Percentiles rank a stretch among this genome's conserved stretches.
Evolutionary conservation across 2,113 vertebrate species (phyloP).

Genomic region (Rutilus rutilus): DNA sequence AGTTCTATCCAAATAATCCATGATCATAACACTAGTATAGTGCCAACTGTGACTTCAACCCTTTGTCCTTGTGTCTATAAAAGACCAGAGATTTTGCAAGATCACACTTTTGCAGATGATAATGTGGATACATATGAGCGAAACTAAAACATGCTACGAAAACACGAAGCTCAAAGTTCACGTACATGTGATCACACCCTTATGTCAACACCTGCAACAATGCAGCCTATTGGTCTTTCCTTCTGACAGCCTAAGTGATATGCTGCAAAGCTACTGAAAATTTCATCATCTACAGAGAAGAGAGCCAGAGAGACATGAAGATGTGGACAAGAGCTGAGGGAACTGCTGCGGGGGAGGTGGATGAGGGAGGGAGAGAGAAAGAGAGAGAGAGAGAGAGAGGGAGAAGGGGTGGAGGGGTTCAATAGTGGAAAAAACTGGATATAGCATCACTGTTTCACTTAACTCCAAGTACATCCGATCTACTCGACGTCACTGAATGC

Average conservation of each 20-base stretch:
- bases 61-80: background rate
- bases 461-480: conserved; percentile 35
- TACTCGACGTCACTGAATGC: conserved; percentile 32
- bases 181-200: conserved; percentile 11
- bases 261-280: conserved; percentile 66
- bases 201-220: conserved; percentile 25
- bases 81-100: background rate
- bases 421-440: conserved; percentile 38
- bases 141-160: background rate
- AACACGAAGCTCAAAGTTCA: background rate
- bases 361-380: background rate
- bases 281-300: conserved; percentile 59
- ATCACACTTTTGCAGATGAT: background rate
- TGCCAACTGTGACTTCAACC: background rate
- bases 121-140: background rate
- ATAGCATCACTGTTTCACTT: conserved; percentile 41
- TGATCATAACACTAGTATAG: background rate
- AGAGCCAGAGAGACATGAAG: conserved; percentile 40
- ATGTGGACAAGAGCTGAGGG: conserved; percentile 39
- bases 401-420: background rate
- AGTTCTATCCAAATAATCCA: background rate
- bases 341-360: background rate
- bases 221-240: conserved; percentile 30
- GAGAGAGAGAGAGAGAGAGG: background rate
- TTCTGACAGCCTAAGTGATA: conserved; percentile 42